These are phyloP conservation scores for Dascyllus trimaculatus DNA, from an alignment of 2,113 vertebrate species.

Conservation along the genomic window DNA sequence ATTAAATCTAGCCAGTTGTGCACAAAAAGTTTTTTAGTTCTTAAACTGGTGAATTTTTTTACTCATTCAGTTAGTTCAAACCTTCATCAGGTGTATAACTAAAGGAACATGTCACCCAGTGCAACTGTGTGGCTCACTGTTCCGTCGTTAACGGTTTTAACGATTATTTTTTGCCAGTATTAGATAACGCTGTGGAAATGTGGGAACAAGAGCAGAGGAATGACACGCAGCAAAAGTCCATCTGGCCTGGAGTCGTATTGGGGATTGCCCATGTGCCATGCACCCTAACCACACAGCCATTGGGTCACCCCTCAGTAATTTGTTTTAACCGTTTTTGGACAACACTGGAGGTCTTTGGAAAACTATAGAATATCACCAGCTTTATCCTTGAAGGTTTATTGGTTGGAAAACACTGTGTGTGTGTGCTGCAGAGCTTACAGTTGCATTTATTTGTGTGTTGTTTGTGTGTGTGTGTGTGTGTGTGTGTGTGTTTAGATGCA, in stretches of 20 bases:
- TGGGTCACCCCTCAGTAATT: no score
- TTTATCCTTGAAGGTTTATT: neutral
- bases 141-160: neutral
- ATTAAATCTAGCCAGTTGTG: no score
- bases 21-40: no score
- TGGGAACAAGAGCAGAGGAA: neutral
- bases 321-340: neutral
- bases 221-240: no score
- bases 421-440: neutral
- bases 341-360: neutral
- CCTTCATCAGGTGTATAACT: no score
- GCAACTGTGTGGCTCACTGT: neutral
- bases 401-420: neutral
- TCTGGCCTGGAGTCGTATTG: no score
- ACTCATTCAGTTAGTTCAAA: no score
- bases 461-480: neutral
- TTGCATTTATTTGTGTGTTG: constrained; percentile 1
- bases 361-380: neutral
- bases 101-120: neutral
- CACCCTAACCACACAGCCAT: no score
- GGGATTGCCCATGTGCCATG: no score
- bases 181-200: neutral
- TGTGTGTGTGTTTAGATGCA: neutral
- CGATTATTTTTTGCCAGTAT: neutral
- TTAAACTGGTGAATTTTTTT: no score